These are phyloP conservation scores for Capromys pilorides DNA, from an alignment of 2,797 vertebrate species.

Conservation along the genomic window DNA sequence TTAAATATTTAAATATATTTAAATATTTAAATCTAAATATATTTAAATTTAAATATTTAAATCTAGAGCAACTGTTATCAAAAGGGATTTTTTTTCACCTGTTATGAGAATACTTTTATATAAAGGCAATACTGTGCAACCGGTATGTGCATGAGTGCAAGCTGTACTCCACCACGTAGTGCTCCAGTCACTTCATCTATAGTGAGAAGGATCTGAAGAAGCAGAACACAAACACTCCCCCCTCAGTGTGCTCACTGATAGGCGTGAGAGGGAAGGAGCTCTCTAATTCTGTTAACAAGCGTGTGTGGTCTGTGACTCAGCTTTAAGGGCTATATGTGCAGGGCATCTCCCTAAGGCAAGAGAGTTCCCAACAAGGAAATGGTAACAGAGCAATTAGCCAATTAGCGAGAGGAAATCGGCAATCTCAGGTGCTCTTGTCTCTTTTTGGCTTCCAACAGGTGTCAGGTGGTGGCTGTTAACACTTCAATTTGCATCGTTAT, in stretches of 20 bases:
- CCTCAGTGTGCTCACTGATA: conserved; percentile 65
- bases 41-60: conserved; percentile 47
- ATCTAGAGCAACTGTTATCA: background rate
- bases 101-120: conserved; percentile 57
- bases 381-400: conserved; percentile 72
- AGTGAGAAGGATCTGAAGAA: conserved; percentile 56
- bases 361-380: conserved; percentile 34
- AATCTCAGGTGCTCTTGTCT: background rate
- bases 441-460: conserved; percentile 31
- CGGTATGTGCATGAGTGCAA: conserved; percentile 69
- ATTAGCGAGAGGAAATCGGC: background rate
- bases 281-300: conserved; percentile 72
- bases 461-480: background rate
- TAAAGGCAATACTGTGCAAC: conserved; percentile 66
- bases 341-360: conserved; percentile 71
- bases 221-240: conserved; percentile 73
- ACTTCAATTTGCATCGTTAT: conserved; percentile 62
- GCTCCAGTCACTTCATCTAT: conserved; percentile 65
- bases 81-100: conserved; percentile 21
- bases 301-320: conserved; percentile 39
- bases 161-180: conserved; percentile 63
- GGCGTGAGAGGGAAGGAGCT: conserved; percentile 71
- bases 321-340: conserved; percentile 52
- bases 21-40: conserved; percentile 44
- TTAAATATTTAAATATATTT: conserved; percentile 29